phyloP scores from a whole-genome alignment of 2,888 invertebrate species.

The Sarcophaga subvicina region DNA sequence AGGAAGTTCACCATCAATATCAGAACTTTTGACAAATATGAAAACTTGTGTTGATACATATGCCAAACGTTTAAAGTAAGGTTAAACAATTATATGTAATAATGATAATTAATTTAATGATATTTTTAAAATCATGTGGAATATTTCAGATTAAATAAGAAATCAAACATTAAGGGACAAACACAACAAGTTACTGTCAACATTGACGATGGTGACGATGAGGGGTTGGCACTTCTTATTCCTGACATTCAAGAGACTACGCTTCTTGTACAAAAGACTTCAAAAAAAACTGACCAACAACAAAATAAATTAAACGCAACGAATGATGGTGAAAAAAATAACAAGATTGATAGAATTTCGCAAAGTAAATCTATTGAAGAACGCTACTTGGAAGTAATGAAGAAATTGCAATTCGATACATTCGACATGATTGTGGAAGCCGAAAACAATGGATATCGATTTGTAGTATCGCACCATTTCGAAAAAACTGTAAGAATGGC shows the following conservation, averaged over 20 bases:
- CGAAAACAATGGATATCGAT: conserved; percentile 89
- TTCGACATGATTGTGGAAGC: conserved; percentile 95
- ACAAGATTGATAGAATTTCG: conserved; percentile 82
- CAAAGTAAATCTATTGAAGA: conserved; percentile 86
- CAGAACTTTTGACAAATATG: conserved; percentile 92
- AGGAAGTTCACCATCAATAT: conserved; percentile 85
- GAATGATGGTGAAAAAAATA: conserved; percentile 56
- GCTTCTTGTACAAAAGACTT: conserved; percentile 80
- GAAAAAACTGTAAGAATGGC: conserved; percentile 93
- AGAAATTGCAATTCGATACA: conserved; percentile 94
- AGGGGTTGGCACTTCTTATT: conserved; percentile 93
- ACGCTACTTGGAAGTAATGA: conserved; percentile 93
- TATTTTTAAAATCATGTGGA: neutral
- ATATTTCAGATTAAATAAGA: conserved; percentile 84
- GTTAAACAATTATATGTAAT: conserved; percentile 69
- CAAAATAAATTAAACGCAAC: conserved; percentile 72
- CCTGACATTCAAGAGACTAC: conserved; percentile 91
- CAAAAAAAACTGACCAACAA: conserved; percentile 76
- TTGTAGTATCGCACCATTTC: conserved; percentile 94
- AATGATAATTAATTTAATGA: neutral
- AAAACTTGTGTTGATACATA: conserved; percentile 96
- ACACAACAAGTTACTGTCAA: conserved; percentile 81
- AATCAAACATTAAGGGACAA: conserved; percentile 83
- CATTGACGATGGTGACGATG: conserved; percentile 91
- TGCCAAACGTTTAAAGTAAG: conserved; percentile 90